Evolutionary conservation across 30 jellyfish, hydroid and myxozoan genomes (phyloP).

Genomic region (Aurelia coerulea): DNA sequence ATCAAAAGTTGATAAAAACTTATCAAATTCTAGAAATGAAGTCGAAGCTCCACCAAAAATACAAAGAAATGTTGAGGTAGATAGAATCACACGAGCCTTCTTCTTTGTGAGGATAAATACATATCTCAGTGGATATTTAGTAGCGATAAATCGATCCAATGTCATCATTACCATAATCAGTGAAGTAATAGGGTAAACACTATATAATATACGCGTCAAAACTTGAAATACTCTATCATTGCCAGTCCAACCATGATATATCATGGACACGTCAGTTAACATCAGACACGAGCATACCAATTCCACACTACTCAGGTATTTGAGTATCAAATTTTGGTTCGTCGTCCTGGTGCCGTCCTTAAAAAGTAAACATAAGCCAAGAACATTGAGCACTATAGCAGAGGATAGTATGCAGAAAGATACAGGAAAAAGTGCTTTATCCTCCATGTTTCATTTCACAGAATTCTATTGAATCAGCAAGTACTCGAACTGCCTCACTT

Average conservation of each 20-base stretch:
- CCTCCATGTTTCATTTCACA: too few relatives aligned
- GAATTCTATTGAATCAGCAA: too few relatives aligned
- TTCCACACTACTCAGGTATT: background rate
- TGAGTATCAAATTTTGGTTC: background rate
- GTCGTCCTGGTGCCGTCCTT: background rate
- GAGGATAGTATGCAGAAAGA: background rate
- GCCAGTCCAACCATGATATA: background rate
- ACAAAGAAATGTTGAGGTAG: background rate
- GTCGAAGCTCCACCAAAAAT: background rate
- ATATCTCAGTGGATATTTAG: background rate
- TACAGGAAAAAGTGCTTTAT: background rate
- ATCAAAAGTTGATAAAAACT: background rate
- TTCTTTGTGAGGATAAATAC: background rate
- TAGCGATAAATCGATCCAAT: background rate
- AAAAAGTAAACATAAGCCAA: background rate
- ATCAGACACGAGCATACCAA: background rate
- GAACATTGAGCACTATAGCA: background rate
- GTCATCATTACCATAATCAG: background rate
- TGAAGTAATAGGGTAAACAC: background rate
- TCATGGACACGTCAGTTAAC: background rate
- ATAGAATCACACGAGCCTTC: background rate
- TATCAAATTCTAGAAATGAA: background rate
- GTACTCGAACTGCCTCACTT: too few relatives aligned
- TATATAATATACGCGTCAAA: too few relatives aligned
- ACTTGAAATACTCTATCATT: background rate